Base-by-base conservation (phyloP, 2,113 vertebrate genomes). In the Gopherus evgoodei region DNA sequence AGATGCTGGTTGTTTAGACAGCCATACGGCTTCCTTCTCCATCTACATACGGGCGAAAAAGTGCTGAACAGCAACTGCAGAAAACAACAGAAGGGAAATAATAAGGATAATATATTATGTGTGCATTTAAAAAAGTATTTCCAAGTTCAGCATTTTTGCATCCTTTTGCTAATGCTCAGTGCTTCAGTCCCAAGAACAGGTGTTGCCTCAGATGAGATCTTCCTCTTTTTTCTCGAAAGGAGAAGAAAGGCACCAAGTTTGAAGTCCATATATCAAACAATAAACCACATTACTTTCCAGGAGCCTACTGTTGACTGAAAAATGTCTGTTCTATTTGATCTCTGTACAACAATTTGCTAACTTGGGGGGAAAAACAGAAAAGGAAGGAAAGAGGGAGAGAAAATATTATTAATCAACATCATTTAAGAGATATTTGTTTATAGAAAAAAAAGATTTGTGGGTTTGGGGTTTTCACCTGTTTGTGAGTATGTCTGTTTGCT, bases 31-130 rank as follows among this genome's bases (percentile, higher is more conserved):
- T 5, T 8, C 86, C 80, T 96, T 50, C 81, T 94, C 92, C 96
- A 62, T 53, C 81, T 38, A 83, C 95, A 87, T 42, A 90, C 83
- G 65, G 84, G 76, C 79, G 89, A 90, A 24, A 91, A 83, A 94
- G 94, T 0, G 13, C 93, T 85, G 88, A 91, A 81, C 89, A 93
- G 95, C 93, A 97, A 97, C 94, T 72, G 93, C 81, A 94, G 89
- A 87, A 97, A 97, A 96, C 92, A 96, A 94, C 84, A 97, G 92
- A 94, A 78, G 92, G 90, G 88, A 90, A 93, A 92, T 92, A 90
- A 95, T 89, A 92, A 93, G n/a, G 90, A 62, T 90, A 86, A 31
- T 93, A 94, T 81, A 93, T 95, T 87, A 89, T 16, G 75, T 57
- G 89, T 1, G 65, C 80, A 89, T 87, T 90, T 14, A 87, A 57